phyloP scores from a whole-genome alignment of 2,113 vertebrate genomes.

The Xyliphius kryptos region DNA sequence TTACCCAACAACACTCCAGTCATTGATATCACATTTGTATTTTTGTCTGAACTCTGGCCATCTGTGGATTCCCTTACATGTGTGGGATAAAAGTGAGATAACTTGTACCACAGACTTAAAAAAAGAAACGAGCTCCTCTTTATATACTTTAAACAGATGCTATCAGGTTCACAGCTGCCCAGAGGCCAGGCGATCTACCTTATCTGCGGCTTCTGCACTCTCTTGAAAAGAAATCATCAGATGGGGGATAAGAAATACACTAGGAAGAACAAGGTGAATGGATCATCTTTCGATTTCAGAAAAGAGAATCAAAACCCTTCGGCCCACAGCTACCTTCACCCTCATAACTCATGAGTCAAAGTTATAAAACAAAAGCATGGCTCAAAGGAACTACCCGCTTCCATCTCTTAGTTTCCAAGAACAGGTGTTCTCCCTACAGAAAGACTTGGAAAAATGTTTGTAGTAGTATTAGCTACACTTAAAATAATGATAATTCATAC shows the following conservation, averaged over 20 bases:
- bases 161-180: slow-evolving; percentile 61
- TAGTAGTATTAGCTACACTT: not conserved
- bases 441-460: not conserved
- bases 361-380: slow-evolving; percentile 31
- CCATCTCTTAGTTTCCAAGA: slow-evolving; percentile 23
- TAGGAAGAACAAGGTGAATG: slow-evolving; percentile 29
- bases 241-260: slow-evolving; percentile 29
- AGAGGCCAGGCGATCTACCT: slow-evolving; percentile 49
- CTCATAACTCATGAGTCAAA: slow-evolving; percentile 33
- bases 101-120: slow-evolving; percentile 51
- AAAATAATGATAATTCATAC: not conserved
- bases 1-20: slow-evolving; percentile 20
- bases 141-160: slow-evolving; percentile 62
- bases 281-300: slow-evolving; percentile 35
- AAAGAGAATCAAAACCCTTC: slow-evolving; percentile 31
- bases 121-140: slow-evolving; percentile 46
- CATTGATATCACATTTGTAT: slow-evolving; percentile 49
- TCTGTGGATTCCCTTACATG: slow-evolving; percentile 53
- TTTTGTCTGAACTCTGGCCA: slow-evolving; percentile 51
- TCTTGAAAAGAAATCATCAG: slow-evolving; percentile 58
- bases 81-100: slow-evolving; percentile 51
- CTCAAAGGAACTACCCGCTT: slow-evolving; percentile 23
- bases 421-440: slow-evolving; percentile 33
- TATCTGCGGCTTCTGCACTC: slow-evolving; percentile 50
- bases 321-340: slow-evolving; percentile 34